These are phyloP conservation scores for Toxonevra muliebris DNA, from an alignment of 2,888 invertebrate species.

Conservation along the genomic window DNA sequence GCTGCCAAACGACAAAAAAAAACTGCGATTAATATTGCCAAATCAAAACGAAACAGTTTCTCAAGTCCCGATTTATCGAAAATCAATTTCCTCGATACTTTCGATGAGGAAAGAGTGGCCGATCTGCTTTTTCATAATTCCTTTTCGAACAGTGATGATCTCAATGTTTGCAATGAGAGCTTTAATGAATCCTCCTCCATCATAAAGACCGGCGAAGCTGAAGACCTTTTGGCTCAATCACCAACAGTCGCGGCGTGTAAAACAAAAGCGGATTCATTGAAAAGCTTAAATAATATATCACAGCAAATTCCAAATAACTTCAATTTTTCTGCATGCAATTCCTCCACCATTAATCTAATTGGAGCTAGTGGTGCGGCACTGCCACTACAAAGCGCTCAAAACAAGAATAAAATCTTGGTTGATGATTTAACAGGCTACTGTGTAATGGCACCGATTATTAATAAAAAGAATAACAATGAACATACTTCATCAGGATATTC, in stretches of 20 bases:
- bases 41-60: slow-evolving; percentile 61
- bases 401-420: slow-evolving; percentile 52
- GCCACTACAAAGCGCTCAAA: slow-evolving; percentile 38
- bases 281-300: slow-evolving; percentile 60
- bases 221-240: slow-evolving; percentile 2
- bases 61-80: slow-evolving; percentile 64
- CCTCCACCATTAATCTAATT: slow-evolving; percentile 61
- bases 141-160: slow-evolving; percentile 44
- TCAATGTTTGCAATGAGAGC: slow-evolving; percentile 43
- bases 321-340: slow-evolving; percentile 63
- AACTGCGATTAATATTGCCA: background rate
- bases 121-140: slow-evolving; percentile 43
- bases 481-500: slow-evolving; percentile 58
- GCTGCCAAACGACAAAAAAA: slow-evolving; percentile 33
- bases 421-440: slow-evolving; percentile 64
- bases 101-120: slow-evolving; percentile 49
- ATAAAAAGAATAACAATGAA: slow-evolving; percentile 44
- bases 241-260: slow-evolving; percentile 9
- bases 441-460: slow-evolving; percentile 61
- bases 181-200: slow-evolving; percentile 47
- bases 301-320: slow-evolving; percentile 60
- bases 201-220: slow-evolving; percentile 11
- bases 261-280: slow-evolving; percentile 47
- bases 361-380: slow-evolving; percentile 58
- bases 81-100: slow-evolving; percentile 55